These are phyloP conservation scores for Drosophila meridionalis DNA, from an alignment of 2,888 invertebrate genomes.

Conservation along the genomic window DNA sequence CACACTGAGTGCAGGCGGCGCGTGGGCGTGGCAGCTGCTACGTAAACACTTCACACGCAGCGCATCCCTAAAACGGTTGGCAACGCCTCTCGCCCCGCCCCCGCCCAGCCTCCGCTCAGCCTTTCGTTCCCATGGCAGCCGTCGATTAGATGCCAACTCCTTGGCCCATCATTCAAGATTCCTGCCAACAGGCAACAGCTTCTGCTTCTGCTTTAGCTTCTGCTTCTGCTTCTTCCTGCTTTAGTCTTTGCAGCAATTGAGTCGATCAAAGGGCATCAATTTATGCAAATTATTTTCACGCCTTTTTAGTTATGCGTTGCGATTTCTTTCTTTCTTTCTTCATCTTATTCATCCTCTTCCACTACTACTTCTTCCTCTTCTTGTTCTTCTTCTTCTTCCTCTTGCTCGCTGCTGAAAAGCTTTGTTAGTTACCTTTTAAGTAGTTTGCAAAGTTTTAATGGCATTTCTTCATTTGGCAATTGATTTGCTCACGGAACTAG, in stretches of 20 bases:
- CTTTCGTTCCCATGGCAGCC: slow-evolving; percentile 74
- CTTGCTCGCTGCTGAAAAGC: neutral
- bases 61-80: slow-evolving; percentile 77
- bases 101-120: slow-evolving; percentile 14
- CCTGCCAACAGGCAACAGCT: slow-evolving; percentile 10
- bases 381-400: neutral
- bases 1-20: slow-evolving; percentile 38
- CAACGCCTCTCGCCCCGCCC: slow-evolving; percentile 50
- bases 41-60: slow-evolving; percentile 71
- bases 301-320: slow-evolving; percentile 85
- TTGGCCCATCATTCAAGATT: slow-evolving; percentile 19
- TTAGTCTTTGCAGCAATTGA: slow-evolving; percentile 71
- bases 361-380: neutral
- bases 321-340: slow-evolving; percentile 50
- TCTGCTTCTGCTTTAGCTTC: neutral
- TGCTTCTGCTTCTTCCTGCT: neutral
- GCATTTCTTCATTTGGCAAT: neutral
- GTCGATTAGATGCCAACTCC: slow-evolving; percentile 66
- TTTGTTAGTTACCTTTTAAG: neutral
- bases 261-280: slow-evolving; percentile 85
- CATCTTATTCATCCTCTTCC: neutral
- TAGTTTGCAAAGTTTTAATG: neutral
- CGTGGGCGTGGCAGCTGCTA: slow-evolving; percentile 61
- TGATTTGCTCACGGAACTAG: neutral
- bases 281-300: slow-evolving; percentile 86